Evolutionary conservation across 2,888 invertebrate genomes (phyloP).

Genomic region (Drosophila quinaria): DNA sequence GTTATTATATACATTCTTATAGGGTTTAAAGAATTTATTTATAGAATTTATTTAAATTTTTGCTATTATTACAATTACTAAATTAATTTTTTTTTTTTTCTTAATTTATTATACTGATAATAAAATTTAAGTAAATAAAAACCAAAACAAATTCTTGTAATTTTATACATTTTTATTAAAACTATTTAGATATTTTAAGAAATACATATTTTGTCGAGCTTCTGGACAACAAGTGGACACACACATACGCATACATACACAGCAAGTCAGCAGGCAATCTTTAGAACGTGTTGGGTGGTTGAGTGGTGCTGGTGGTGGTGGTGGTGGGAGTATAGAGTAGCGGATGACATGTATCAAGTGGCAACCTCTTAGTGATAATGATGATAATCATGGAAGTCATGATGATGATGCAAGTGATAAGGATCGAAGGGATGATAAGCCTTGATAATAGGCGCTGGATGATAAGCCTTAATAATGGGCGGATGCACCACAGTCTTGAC

Average conservation of each 20-base stretch:
- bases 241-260: conserved; percentile 55
- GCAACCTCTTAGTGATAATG: conserved; percentile 49
- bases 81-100: neutral
- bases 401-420: conserved; percentile 75
- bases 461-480: conserved; percentile 81
- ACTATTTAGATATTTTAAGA: conserved; percentile 7
- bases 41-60: too few relatives aligned
- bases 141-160: conserved; percentile 3
- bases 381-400: conserved; percentile 70
- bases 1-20: too few relatives aligned
- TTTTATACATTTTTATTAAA: conserved; percentile 25
- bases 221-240: conserved; percentile 52
- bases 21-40: too few relatives aligned
- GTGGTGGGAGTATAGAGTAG: conserved; percentile 3
- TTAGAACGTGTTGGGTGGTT: conserved; percentile 7
- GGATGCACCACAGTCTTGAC: conserved; percentile 83
- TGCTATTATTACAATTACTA: too few relatives aligned
- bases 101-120: too few relatives aligned
- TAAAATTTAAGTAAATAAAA: neutral
- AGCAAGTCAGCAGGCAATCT: conserved; percentile 53
- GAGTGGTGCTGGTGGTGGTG: conserved; percentile 7
- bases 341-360: conserved; percentile 2
- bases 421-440: conserved; percentile 82
- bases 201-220: conserved; percentile 19
- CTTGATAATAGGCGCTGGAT: conserved; percentile 82